Conservation (phyloP, 92 coral and sea anemone species). For the Pocillopora meandrina region DNA sequence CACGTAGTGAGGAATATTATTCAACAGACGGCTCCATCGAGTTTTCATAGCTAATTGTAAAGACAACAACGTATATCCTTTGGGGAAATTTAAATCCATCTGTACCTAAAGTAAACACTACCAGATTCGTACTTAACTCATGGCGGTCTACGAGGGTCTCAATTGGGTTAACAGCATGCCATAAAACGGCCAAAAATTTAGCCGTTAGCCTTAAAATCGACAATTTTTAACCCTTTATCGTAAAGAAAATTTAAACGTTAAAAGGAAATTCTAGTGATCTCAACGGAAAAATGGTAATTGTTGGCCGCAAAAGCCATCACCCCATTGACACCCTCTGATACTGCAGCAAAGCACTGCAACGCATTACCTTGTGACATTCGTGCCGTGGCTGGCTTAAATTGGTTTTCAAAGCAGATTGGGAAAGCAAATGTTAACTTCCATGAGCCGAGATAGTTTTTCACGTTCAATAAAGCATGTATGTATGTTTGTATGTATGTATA, state of each 20-base stretch:
- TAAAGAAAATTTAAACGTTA: too few relatives aligned
- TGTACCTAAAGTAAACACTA: slow-evolving; percentile 2
- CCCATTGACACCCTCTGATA: not conserved
- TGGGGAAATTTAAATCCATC: slow-evolving; percentile 19
- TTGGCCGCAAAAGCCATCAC: too few relatives aligned
- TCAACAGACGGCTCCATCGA: not conserved
- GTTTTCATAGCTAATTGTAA: not conserved
- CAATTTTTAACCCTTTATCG: too few relatives aligned
- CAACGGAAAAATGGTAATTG: too few relatives aligned
- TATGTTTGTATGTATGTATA: too few relatives aligned
- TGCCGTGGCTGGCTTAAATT: slow-evolving; percentile 13
- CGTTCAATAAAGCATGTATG: too few relatives aligned
- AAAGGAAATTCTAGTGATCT: too few relatives aligned
- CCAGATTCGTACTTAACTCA: slow-evolving; percentile 24
- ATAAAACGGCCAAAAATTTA: too few relatives aligned
- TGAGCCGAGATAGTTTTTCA: too few relatives aligned
- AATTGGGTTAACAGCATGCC: too few relatives aligned
- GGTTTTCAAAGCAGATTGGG: not conserved
- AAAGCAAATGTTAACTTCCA: not conserved
- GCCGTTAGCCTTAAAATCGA: too few relatives aligned
- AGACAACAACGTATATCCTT: slow-evolving; percentile 18
- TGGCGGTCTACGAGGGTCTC: not conserved
- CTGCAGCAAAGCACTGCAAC: slow-evolving; percentile 28
- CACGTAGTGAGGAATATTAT: not conserved
- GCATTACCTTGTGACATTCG: not conserved